Conservation (phyloP, 2,888 invertebrate genomes). For the Steromphala cineraria region DNA sequence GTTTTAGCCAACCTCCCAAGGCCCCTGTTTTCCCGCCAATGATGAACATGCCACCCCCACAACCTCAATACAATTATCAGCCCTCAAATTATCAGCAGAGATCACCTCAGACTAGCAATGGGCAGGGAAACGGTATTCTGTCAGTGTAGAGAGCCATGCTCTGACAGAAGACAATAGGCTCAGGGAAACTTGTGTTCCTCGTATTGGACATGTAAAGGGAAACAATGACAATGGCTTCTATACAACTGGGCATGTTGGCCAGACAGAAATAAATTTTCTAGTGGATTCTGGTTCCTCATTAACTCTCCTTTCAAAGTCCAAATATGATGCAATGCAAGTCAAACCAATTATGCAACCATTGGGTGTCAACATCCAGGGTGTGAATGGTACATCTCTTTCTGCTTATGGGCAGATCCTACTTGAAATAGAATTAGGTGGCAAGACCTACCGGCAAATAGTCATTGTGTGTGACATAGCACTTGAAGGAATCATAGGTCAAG, state of each 20-base stretch:
- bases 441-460: not conserved
- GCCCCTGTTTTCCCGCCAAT: not conserved
- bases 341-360: too few species aligned
- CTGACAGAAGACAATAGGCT: not conserved
- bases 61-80: not conserved
- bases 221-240: conserved; percentile 11
- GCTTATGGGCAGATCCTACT: not conserved
- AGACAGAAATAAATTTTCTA: conserved; percentile 20
- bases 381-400: too few species aligned
- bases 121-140: conserved; percentile 16
- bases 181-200: not conserved
- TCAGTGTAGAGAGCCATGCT: not conserved
- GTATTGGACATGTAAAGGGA: not conserved
- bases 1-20: not conserved
- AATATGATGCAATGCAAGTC: conserved; percentile 9
- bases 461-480: not conserved
- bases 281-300: conserved; percentile 29
- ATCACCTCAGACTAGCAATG: not conserved
- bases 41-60: not conserved
- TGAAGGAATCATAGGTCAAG: not conserved
- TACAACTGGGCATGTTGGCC: not conserved
- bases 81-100: not conserved
- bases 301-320: conserved; percentile 17
- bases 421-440: not conserved
- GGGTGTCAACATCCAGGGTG: too few species aligned